A percentile compares a stretch with the other conserved stretches of the same genome.
These are phyloP conservation scores for Psilopogon haemacephalus DNA, from an alignment of 2,113 vertebrate genomes.

Conservation along the genomic window DNA sequence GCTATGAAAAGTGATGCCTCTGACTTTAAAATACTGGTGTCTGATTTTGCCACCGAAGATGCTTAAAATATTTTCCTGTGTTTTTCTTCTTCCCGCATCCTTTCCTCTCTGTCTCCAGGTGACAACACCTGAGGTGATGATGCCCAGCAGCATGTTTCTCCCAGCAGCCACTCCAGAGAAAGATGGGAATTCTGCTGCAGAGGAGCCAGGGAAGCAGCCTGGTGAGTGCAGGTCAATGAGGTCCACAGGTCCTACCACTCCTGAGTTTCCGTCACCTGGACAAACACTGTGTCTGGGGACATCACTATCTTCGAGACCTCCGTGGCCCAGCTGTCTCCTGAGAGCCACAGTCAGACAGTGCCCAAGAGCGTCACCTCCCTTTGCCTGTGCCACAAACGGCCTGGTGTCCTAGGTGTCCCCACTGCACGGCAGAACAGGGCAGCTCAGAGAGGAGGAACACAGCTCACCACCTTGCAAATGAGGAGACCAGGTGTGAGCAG, in stretches of 20 bases:
- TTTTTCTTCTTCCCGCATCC: constrained; percentile 18
- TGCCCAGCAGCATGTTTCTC: constrained; percentile 98
- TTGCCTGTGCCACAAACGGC: neutral
- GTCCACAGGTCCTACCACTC: neutral
- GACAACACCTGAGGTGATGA: constrained; percentile 89
- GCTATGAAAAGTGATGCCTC: constrained; percentile 70
- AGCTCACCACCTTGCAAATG: neutral
- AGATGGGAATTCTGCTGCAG: constrained; percentile 80
- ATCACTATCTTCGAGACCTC: rapidly evolving
- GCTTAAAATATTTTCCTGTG: constrained; percentile 25
- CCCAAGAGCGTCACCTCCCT: neutral
- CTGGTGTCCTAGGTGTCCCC: neutral
- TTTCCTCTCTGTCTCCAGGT: constrained; percentile 80
- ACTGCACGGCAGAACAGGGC: neutral
- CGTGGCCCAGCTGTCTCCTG: neutral
- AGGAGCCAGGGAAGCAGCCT: constrained; percentile 86
- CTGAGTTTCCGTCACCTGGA: neutral
- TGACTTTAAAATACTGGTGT: constrained; percentile 55
- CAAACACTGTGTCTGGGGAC: neutral
- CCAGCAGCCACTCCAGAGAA: constrained; percentile 84
- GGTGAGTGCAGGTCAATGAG: constrained; percentile 78
- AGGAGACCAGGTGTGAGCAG: neutral
- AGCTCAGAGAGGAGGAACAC: neutral
- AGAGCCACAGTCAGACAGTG: rapidly evolving
- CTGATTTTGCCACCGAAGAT: constrained; percentile 63